Percentiles rank a stretch among this genome's conserved stretches.
Conservation (phyloP, 2,888 invertebrate species). For the Andrena bucephala region DNA sequence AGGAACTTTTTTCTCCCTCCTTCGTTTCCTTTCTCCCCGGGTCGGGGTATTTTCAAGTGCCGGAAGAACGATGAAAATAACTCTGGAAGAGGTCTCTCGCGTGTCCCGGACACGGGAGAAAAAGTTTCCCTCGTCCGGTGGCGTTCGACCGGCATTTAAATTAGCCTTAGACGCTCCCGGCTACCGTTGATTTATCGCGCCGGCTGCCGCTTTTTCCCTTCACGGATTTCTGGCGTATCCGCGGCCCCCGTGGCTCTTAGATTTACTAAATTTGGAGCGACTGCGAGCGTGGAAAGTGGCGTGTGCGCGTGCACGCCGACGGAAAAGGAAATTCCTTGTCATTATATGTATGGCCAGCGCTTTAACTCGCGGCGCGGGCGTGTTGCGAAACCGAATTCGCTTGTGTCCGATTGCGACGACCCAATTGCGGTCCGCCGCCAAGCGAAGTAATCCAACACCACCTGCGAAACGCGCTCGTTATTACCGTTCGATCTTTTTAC, state of each 20-base stretch:
- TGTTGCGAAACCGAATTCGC: constrained; percentile 63
- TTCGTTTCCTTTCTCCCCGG: constrained; percentile 1
- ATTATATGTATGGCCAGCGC: constrained; percentile 25
- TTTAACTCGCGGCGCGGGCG: constrained; percentile 26
- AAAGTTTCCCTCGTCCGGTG: constrained; percentile 13
- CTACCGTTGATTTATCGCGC: constrained; percentile 48
- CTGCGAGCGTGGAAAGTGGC: constrained; percentile 46
- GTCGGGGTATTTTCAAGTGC: constrained; percentile 34
- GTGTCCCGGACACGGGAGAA: constrained; percentile 13
- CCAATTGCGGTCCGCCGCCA: constrained; percentile 58
- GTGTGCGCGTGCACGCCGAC: not conserved
- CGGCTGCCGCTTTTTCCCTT: not conserved
- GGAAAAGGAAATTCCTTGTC: constrained; percentile 60
- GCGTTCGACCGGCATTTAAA: constrained; percentile 45
- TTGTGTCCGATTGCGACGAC: constrained; percentile 52
- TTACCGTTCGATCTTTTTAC: constrained; percentile 20
- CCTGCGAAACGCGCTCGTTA: constrained; percentile 38
- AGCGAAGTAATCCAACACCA: constrained; percentile 57
- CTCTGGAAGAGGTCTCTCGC: not conserved
- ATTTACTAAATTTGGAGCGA: constrained; percentile 63
- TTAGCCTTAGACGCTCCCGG: constrained; percentile 25
- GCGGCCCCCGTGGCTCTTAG: constrained; percentile 1
- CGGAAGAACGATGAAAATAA: constrained; percentile 57
- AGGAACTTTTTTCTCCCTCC: not conserved
- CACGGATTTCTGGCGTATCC: constrained; percentile 37